Base-by-base conservation (phyloP, 1,140 invertebrate genomes). In the Polypedilum vanderplanki region DNA sequence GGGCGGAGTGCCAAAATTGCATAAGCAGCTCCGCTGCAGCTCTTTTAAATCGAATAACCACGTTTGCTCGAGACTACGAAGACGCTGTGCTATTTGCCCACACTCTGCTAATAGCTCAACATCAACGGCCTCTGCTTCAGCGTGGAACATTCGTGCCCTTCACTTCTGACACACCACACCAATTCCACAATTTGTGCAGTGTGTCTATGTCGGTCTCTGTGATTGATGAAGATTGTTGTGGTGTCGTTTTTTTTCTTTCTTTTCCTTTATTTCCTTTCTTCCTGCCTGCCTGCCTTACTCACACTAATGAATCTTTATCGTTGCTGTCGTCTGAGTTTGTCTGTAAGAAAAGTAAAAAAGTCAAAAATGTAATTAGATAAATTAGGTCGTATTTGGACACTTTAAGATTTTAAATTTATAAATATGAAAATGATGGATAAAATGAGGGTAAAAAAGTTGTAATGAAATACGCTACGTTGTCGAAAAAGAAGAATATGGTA, bases 91-190 rank as follows among this genome's bases (percentile, higher is more conserved):
- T 70, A 70, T 70, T 70, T 70, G 17, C 20, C 65, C 65, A 70
- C 65, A 70, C 18, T 70, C 65, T 17, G 65, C 65, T 70, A 70
- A 70, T 70, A 70, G 65, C 65, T 70, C 65, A 70, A 70, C 65
- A 70, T 70, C 65, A 70, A 70, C 65, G 65, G 9, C 65, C 65
- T 20, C 65, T 70, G 17, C 20, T 18, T 70, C 20, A 70, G 9
- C 65, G 17, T 70, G 65, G 65, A 20, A 20, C 65, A 70, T 70
- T 70, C 65, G 65, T 57, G 46, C 46, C 12, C n/a, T 57, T 57
- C 46, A 8, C n/a, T 46, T 12, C 0, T 57, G 46, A 57, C 46
- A n/a, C n/a, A 12, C 46, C 3, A n/a, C 10, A 12, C 0, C 46
- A 57, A 15, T 57, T n/a, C n/a, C n/a, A n/a, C n/a, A n/a, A n/a